A percentile compares a stretch with the other conserved stretches of the same genome.
Evolutionary conservation across 2,797 vertebrate genomes (phyloP).

Genomic region (Stomatorhinus walkeri): DNA sequence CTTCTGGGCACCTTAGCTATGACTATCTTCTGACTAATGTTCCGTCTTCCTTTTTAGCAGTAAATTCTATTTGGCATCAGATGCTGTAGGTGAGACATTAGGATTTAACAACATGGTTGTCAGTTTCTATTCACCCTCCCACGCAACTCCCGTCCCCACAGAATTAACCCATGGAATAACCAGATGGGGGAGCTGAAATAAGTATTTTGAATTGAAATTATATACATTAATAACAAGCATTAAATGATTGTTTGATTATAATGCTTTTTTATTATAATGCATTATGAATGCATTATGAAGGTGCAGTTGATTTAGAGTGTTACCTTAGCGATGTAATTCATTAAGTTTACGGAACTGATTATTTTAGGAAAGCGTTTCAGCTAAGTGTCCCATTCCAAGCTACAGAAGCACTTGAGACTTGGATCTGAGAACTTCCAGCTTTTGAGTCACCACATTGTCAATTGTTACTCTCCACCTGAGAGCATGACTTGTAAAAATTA

Average conservation of each 20-base stretch:
- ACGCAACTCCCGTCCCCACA: neutral
- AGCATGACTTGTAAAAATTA: neutral
- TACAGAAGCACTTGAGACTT: neutral
- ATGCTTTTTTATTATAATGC: neutral
- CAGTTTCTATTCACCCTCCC: neutral
- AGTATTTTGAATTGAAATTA: conserved; percentile 6
- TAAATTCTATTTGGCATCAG: conserved; percentile 24
- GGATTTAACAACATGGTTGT: conserved; percentile 18
- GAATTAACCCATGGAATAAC: neutral
- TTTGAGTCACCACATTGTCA: neutral
- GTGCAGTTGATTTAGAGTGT: neutral
- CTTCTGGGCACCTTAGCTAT: conserved; percentile 13
- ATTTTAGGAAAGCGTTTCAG: neutral
- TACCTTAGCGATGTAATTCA: neutral
- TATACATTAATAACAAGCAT: neutral
- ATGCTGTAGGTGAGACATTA: neutral
- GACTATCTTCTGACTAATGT: conserved; percentile 25
- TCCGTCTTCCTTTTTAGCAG: conserved; percentile 16
- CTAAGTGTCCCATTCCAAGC: neutral
- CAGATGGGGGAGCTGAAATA: conserved; percentile 24
- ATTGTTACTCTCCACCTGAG: neutral
- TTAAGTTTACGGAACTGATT: neutral
- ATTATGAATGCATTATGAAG: neutral
- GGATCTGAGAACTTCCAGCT: neutral
- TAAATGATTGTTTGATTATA: neutral